These are phyloP conservation scores for Blastobasis adustella DNA, from an alignment of 2,888 invertebrate genomes.

Conservation along the genomic window DNA sequence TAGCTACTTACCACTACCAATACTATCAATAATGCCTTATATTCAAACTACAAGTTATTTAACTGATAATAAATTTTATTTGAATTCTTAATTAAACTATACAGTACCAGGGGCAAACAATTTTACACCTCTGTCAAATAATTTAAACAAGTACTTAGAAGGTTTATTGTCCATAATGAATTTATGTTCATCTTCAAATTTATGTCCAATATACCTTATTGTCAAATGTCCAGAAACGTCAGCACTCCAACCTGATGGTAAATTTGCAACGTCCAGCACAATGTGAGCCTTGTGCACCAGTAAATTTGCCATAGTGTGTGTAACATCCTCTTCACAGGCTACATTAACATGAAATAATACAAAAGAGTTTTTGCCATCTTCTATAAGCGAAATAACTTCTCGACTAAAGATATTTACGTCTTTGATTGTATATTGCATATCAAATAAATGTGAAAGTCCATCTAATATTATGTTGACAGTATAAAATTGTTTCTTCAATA, in stretches of 20 bases:
- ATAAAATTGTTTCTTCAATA: slow-evolving; percentile 41
- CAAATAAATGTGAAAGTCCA: slow-evolving; percentile 82
- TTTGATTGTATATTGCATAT: slow-evolving; percentile 72
- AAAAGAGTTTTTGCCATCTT: slow-evolving; percentile 42
- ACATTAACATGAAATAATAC: slow-evolving; percentile 75
- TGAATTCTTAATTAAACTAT: too few relatives aligned
- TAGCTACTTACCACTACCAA: too few relatives aligned
- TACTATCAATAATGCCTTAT: too few relatives aligned
- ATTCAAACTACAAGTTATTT: too few relatives aligned
- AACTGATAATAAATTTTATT: too few relatives aligned
- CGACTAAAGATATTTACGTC: slow-evolving; percentile 69
- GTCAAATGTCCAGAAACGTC: slow-evolving; percentile 82
- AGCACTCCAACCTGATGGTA: slow-evolving; percentile 82
- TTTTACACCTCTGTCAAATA: slow-evolving; percentile 83
- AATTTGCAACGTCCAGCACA: slow-evolving; percentile 76
- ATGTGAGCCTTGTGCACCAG: slow-evolving; percentile 79
- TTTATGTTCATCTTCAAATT: slow-evolving; percentile 44
- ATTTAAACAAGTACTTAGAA: slow-evolving; percentile 77
- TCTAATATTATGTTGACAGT: slow-evolving; percentile 79
- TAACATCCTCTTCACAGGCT: slow-evolving; percentile 72
- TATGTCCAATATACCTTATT: slow-evolving; percentile 60
- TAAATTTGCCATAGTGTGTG: slow-evolving; percentile 74
- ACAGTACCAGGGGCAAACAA: slow-evolving; percentile 81
- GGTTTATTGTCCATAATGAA: slow-evolving; percentile 38
- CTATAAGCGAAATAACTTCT: slow-evolving; percentile 50